These are phyloP conservation scores for Tipula lateralis DNA, from an alignment of 2,888 invertebrate species.

Conservation along the genomic window DNA sequence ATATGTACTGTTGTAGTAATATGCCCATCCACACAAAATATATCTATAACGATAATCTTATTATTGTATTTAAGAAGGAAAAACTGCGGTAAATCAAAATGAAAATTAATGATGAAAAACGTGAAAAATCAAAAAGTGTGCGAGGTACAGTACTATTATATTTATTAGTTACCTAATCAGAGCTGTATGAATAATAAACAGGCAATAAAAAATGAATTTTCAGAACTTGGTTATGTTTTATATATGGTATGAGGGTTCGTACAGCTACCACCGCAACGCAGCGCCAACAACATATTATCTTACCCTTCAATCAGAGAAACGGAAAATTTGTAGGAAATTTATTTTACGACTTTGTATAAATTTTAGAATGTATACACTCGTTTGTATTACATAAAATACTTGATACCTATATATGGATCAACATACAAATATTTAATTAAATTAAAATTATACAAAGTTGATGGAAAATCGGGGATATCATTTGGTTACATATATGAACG, in stretches of 20 bases:
- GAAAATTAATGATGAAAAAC: conserved; percentile 24
- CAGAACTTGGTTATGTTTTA: not conserved
- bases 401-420: too few relatives aligned
- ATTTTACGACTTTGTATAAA: not conserved
- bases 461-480: too few relatives aligned
- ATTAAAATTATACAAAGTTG: too few relatives aligned
- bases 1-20: not conserved
- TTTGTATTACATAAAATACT: too few relatives aligned
- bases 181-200: not conserved
- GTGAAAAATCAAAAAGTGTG: conserved; percentile 15
- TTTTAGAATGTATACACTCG: not conserved
- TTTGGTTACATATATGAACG: too few relatives aligned
- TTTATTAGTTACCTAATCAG: not conserved
- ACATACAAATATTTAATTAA: too few relatives aligned
- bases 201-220: not conserved
- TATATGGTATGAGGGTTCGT: not conserved
- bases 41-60: not conserved
- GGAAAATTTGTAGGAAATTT: not conserved
- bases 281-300: not conserved
- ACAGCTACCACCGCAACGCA: too few relatives aligned
- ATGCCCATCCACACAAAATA: not conserved
- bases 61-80: not conserved
- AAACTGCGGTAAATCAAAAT: not conserved
- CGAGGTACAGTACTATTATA: not conserved
- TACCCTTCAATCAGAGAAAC: not conserved